Evolutionary conservation across 2,113 vertebrate genomes (phyloP).

Genomic region (Saimiri boliviensis): DNA sequence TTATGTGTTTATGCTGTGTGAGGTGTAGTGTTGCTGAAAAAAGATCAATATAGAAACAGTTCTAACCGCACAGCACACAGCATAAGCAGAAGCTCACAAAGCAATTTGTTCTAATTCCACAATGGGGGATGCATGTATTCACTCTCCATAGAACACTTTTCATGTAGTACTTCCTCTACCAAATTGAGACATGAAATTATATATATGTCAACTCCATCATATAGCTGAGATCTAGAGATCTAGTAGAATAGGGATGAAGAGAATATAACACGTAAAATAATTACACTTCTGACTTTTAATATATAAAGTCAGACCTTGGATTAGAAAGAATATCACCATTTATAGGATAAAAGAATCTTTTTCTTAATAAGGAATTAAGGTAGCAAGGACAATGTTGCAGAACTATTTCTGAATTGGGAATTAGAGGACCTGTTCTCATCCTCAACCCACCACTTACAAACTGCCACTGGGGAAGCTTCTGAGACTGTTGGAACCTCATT

Average conservation of each 20-base stretch:
- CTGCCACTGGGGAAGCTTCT: neutral
- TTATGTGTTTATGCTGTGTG: neutral
- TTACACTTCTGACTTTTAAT: slow-evolving; percentile 53
- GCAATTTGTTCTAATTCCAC: neutral
- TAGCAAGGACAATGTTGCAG: neutral
- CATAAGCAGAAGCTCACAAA: neutral
- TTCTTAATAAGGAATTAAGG: neutral
- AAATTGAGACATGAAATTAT: slow-evolving; percentile 27
- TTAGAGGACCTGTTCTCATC: neutral
- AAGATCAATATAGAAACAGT: neutral
- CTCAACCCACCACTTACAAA: neutral
- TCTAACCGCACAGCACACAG: neutral
- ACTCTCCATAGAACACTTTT: neutral
- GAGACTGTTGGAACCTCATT: neutral
- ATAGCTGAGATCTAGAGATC: neutral
- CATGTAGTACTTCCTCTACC: neutral
- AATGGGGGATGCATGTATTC: neutral
- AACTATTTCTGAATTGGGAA: neutral
- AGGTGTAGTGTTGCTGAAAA: neutral
- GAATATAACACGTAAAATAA: slow-evolving; percentile 28
- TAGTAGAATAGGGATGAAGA: neutral
- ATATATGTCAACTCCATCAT: neutral
- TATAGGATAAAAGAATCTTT: neutral
- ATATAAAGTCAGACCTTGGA: neutral
- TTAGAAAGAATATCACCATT: neutral